Evolutionary conservation across 2,113 vertebrate genomes (phyloP).

Genomic region (Tachycineta bicolor): DNA sequence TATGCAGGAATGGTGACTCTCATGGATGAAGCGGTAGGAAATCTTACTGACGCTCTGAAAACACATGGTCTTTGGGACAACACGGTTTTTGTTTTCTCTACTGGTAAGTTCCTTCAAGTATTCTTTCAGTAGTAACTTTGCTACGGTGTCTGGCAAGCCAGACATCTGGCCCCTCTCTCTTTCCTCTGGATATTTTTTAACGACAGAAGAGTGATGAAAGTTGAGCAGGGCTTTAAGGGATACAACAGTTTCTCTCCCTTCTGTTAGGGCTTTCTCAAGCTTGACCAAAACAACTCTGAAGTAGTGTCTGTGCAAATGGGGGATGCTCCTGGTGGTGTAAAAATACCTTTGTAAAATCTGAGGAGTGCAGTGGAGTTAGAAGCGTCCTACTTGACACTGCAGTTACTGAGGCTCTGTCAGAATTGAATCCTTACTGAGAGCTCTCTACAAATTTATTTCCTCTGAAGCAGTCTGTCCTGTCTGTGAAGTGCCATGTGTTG

Average conservation of each 20-base stretch:
- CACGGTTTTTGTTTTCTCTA: constrained; percentile 92
- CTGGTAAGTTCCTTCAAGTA: constrained; percentile 78
- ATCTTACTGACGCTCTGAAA: constrained; percentile 85
- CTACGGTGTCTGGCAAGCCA: neutral
- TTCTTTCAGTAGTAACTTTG: neutral
- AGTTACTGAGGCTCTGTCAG: neutral
- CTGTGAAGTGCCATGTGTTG: neutral
- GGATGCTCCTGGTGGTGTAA: neutral
- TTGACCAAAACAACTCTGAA: neutral
- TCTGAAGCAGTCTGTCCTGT: neutral
- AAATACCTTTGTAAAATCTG: neutral
- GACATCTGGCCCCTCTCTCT: neutral
- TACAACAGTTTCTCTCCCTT: neutral
- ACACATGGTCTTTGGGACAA: constrained; percentile 87
- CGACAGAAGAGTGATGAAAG: neutral
- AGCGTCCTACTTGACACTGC: neutral
- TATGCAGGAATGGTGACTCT: constrained; percentile 94
- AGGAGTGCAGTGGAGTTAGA: neutral
- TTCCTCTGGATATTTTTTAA: neutral
- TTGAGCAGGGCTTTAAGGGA: neutral
- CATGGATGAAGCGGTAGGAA: constrained; percentile 95
- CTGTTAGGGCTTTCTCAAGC: neutral
- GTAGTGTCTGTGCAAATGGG: neutral
- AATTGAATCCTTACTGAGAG: neutral
- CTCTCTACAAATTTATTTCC: neutral